Conservation (phyloP, 2,113 vertebrate species). For the Catharus fuscescens region DNA sequence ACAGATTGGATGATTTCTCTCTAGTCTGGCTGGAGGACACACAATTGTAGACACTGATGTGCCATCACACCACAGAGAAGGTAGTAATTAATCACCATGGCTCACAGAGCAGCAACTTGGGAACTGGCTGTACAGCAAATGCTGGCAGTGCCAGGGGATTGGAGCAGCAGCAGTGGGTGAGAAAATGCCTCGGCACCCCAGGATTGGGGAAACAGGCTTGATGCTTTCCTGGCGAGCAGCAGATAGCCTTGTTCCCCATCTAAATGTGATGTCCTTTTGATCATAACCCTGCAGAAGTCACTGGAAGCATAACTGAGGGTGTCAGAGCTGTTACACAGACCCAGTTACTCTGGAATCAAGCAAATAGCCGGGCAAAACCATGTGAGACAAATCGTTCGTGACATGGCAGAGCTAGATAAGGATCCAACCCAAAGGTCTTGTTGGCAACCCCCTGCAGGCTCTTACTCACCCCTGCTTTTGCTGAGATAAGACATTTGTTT, state of each 20-base stretch:
- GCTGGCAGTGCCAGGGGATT: neutral
- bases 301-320: neutral
- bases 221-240: neutral
- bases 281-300: neutral
- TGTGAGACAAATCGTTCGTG: neutral
- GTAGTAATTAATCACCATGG: conserved; percentile 15
- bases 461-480: conserved; percentile 36
- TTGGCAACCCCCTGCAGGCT: conserved; percentile 27
- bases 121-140: neutral
- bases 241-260: neutral
- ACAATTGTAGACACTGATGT: conserved; percentile 12
- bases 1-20: neutral
- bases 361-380: neutral
- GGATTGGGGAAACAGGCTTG: neutral
- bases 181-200: neutral
- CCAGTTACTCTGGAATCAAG: neutral
- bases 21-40: conserved; percentile 7
- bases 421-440: conserved; percentile 23
- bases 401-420: conserved; percentile 9
- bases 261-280: neutral
- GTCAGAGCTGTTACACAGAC: neutral
- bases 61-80: conserved; percentile 15
- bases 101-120: neutral
- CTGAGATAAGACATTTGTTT: conserved; percentile 35
- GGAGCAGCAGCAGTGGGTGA: neutral